phyloP scores from a whole-genome alignment of 1,140 invertebrate species.

The Capitella teleta region DNA sequence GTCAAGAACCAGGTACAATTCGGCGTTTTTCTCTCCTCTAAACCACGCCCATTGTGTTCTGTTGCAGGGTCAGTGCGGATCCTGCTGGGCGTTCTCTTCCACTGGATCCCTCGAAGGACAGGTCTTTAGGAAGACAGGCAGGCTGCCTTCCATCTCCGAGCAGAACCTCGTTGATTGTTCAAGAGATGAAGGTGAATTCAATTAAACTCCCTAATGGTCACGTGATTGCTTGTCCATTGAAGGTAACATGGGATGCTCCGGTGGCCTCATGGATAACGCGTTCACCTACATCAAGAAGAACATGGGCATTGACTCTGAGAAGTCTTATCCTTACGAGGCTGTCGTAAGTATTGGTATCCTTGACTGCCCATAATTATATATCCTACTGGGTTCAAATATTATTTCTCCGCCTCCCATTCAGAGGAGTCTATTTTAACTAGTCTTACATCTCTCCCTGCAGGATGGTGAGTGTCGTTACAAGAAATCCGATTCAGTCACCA shows the following conservation, averaged over 20 bases:
- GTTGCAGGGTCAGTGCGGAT: slow-evolving; percentile 9
- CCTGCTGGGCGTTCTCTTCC: slow-evolving; percentile 11
- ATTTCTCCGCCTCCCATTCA: no score
- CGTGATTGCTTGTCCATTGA: no score
- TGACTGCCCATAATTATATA: no score
- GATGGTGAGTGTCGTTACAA: slow-evolving; percentile 10
- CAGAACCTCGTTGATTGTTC: slow-evolving; percentile 87
- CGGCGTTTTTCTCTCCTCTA: neutral
- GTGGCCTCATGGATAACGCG: slow-evolving; percentile 37
- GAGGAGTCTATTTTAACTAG: neutral
- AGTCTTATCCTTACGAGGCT: slow-evolving; percentile 36
- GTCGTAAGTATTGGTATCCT: neutral
- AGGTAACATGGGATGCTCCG: slow-evolving; percentile 30
- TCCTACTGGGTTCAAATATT: no score
- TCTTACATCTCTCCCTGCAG: neutral
- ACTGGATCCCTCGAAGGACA: slow-evolving; percentile 88
- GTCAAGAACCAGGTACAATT: slow-evolving; percentile 51
- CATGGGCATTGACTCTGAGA: slow-evolving; percentile 41
- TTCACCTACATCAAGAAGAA: slow-evolving; percentile 40
- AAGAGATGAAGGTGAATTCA: neutral
- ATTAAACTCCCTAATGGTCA: no score
- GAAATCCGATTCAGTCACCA: slow-evolving; percentile 9
- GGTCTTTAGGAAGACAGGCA: slow-evolving; percentile 68
- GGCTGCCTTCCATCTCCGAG: slow-evolving; percentile 78
- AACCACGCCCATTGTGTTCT: neutral